Percentiles rank a stretch among this genome's conserved stretches.
Evolutionary conservation across 1,140 invertebrate species (phyloP).

Genomic region (Teleogryllus occipitalis): DNA sequence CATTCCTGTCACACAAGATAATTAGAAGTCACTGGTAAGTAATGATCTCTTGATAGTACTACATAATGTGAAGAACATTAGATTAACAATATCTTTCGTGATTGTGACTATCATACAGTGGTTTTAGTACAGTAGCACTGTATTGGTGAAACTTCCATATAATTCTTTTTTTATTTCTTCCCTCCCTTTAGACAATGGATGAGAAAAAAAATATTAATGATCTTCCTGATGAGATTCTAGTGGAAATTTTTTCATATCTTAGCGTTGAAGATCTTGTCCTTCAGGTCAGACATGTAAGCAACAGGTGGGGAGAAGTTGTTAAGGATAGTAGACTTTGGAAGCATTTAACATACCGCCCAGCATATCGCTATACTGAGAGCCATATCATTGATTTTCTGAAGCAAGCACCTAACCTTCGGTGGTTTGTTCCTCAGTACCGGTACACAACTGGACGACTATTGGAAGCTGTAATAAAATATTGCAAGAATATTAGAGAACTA

Average conservation of each 20-base stretch:
- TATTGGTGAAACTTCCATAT: too few species aligned
- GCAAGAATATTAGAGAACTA: not conserved
- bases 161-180: too few species aligned
- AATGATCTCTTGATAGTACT: too few species aligned
- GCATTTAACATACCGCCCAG: not conserved
- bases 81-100: too few species aligned
- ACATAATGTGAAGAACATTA: too few species aligned
- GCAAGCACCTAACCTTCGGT: not conserved
- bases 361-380: not conserved
- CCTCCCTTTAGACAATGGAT: too few species aligned
- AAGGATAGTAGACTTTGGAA: slow-evolving; percentile 8
- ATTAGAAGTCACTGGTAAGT: too few species aligned
- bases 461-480: not conserved
- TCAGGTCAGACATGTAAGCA: not conserved
- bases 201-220: not conserved
- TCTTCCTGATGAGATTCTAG: slow-evolving; percentile 7
- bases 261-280: slow-evolving; percentile 7
- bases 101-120: too few species aligned
- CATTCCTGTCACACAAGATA: too few species aligned
- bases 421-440: not conserved
- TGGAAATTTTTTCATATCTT: slow-evolving; percentile 9
- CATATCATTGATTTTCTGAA: not conserved
- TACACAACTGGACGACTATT: not conserved
- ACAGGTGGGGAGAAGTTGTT: not conserved
- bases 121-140: too few species aligned